phyloP scores from a whole-genome alignment of 1,140 invertebrate species.

The Diorhabda sublineata region DNA sequence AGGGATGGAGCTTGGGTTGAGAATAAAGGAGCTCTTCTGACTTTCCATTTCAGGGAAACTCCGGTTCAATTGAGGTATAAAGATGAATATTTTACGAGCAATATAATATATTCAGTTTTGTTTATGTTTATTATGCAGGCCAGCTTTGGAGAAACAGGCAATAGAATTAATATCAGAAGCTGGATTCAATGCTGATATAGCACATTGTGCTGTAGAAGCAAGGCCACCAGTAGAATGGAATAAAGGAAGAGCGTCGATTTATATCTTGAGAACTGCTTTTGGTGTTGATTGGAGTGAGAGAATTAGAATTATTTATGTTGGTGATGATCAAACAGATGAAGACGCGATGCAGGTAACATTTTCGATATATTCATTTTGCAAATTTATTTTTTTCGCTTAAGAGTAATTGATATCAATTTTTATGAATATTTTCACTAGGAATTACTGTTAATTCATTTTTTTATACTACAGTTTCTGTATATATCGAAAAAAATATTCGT shows the following conservation, averaged over 20 bases:
- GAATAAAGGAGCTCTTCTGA: constrained; percentile 82
- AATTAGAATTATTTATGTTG: constrained; percentile 84
- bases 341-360: constrained; percentile 78
- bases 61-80: constrained; percentile 57
- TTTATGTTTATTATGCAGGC: not conserved
- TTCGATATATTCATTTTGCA: not conserved
- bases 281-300: constrained; percentile 88
- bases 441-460: not conserved
- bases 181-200: constrained; percentile 71
- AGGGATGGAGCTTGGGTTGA: constrained; percentile 88
- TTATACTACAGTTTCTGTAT: too few relatives aligned
- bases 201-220: constrained; percentile 82
- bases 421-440: not conserved
- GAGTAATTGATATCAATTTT: not conserved
- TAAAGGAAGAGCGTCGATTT: constrained; percentile 85
- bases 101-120: constrained; percentile 47
- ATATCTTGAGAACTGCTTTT: constrained; percentile 83
- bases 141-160: constrained; percentile 50
- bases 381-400: not conserved
- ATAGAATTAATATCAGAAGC: constrained; percentile 66
- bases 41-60: constrained; percentile 85
- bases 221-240: constrained; percentile 88
- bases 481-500: too few relatives aligned
- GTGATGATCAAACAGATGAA: constrained; percentile 86
- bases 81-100: constrained; percentile 10